Percentiles rank a stretch among this genome's conserved stretches.
Evolutionary conservation across 2,797 vertebrate genomes (phyloP).

Genomic region (Anomalospiza imberbis): DNA sequence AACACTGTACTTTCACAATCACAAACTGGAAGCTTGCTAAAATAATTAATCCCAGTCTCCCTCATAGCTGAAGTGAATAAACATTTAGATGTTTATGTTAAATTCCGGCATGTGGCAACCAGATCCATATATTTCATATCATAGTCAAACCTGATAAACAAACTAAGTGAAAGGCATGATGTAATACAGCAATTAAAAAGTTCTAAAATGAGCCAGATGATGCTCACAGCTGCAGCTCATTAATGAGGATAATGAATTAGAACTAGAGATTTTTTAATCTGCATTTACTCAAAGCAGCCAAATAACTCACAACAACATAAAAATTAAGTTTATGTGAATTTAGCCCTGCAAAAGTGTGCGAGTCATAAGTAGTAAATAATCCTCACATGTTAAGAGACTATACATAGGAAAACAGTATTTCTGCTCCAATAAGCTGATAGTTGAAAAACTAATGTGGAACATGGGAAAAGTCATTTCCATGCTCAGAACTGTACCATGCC

Average conservation of each 20-base stretch:
- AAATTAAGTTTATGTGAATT: not conserved
- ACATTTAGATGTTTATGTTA: not conserved
- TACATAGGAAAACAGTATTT: not conserved
- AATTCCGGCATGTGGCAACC: constrained; percentile 22
- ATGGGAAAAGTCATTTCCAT: not conserved
- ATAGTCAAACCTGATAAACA: not conserved
- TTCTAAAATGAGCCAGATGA: constrained; percentile 6
- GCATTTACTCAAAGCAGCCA: constrained; percentile 7
- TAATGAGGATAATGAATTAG: constrained; percentile 10
- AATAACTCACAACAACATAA: not conserved
- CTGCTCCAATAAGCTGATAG: not conserved
- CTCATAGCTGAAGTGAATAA: not conserved
- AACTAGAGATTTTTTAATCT: not conserved
- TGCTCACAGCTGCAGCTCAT: not conserved
- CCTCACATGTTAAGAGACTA: not conserved
- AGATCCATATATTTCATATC: constrained; percentile 9
- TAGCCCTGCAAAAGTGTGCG: not conserved
- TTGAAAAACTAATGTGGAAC: not conserved
- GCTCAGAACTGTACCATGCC: not conserved
- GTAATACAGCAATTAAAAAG: constrained; percentile 3
- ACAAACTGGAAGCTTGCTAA: not conserved
- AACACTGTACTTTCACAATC: not conserved
- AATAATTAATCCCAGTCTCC: not conserved
- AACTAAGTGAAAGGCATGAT: not conserved
- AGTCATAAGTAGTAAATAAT: not conserved